These are phyloP conservation scores for Cinara cedri DNA, from an alignment of 2,888 invertebrate species.

Conservation along the genomic window DNA sequence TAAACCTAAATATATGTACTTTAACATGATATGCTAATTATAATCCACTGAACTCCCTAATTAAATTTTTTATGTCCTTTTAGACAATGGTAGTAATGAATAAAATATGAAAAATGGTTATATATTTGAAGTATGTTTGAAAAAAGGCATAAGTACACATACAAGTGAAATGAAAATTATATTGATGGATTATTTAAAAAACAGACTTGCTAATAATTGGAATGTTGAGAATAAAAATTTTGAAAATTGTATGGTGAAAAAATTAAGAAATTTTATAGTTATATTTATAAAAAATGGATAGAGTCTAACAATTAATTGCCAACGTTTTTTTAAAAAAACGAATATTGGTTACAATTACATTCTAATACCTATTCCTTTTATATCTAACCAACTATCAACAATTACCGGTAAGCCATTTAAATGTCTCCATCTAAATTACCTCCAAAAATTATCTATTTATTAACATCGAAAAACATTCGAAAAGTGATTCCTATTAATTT, in stretches of 20 bases:
- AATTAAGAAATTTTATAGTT: conserved; percentile 13
- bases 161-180: neutral
- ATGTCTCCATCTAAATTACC: neutral
- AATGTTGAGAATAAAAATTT: conserved; percentile 1
- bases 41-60: neutral
- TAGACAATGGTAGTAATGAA: conserved; percentile 5
- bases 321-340: neutral
- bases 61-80: conserved; percentile 12
- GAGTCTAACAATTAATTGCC: neutral
- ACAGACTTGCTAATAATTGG: neutral
- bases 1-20: neutral
- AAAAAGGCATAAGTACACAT: conserved; percentile 9
- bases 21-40: neutral
- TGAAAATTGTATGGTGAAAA: neutral
- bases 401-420: neutral
- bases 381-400: neutral
- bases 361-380: neutral
- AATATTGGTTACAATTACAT: conserved; percentile 12
- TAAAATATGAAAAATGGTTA: conserved; percentile 10
- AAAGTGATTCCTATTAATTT: neutral
- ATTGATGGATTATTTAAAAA: conserved; percentile 9
- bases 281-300: conserved; percentile 6
- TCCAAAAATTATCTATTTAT: neutral
- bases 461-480: neutral
- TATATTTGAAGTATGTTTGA: conserved; percentile 3